Evolutionary conservation across 2,113 vertebrate genomes (phyloP).

Genomic region (Campylomormyrus numenius): DNA sequence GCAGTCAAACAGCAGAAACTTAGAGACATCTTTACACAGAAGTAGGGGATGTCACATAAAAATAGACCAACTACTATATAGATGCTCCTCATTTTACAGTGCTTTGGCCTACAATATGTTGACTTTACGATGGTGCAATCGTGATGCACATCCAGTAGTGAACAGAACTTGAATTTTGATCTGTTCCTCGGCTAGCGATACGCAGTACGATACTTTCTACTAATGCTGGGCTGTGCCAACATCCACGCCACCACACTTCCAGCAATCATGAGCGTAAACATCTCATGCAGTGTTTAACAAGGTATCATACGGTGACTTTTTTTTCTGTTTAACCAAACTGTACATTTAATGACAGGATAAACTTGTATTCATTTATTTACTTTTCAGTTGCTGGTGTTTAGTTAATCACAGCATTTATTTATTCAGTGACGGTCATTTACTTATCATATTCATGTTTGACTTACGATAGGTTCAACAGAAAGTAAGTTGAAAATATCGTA

Average conservation of each 20-base stretch:
- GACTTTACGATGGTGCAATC: neutral
- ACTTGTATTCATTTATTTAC: neutral
- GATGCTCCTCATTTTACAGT: neutral
- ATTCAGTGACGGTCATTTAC: neutral
- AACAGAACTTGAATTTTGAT: neutral
- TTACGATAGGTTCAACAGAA: neutral
- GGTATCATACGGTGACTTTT: neutral
- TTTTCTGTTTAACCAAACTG: neutral
- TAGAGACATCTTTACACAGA: neutral
- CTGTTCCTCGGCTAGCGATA: neutral
- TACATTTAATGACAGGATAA: neutral
- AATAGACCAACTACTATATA: neutral
- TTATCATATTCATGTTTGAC: neutral
- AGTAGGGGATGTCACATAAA: neutral
- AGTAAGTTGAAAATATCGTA: too few relatives aligned
- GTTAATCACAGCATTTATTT: neutral
- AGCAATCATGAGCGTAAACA: neutral
- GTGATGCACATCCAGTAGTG: neutral
- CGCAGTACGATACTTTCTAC: neutral
- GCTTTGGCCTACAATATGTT: neutral
- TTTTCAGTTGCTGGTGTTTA: neutral
- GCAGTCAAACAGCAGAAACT: neutral
- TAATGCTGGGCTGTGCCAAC: neutral
- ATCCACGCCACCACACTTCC: neutral
- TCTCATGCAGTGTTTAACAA: neutral